A percentile compares a stretch with the other conserved stretches of the same genome.
Conservation (phyloP, 2,113 vertebrate genomes). For the Catagonus wagneri region DNA sequence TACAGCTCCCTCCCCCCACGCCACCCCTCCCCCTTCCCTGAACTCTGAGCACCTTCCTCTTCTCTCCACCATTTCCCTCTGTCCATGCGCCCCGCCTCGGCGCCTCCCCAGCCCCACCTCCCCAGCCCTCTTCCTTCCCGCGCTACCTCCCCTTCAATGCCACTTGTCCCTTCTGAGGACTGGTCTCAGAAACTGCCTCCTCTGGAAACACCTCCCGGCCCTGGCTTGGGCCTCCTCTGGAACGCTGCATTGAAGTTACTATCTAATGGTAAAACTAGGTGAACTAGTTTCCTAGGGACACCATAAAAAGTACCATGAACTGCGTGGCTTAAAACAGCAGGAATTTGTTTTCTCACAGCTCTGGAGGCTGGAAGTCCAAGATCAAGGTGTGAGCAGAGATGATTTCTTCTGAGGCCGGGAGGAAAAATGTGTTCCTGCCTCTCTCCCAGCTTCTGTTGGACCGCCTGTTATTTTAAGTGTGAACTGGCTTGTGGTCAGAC, state of each 20-base stretch:
- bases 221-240: background rate
- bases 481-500: fast-evolving
- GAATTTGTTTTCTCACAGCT: no score
- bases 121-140: background rate
- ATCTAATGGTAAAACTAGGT: background rate
- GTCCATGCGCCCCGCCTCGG: fast-evolving
- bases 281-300: background rate
- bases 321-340: background rate
- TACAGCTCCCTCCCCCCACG: fast-evolving
- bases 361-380: background rate
- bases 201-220: background rate
- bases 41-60: background rate
- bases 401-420: background rate
- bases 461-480: fast-evolving
- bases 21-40: no score
- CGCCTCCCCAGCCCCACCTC: background rate
- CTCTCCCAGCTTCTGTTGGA: fast-evolving
- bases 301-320: background rate
- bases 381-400: fast-evolving
- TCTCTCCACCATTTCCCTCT: background rate
- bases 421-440: fast-evolving
- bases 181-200: background rate
- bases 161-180: no score
- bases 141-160: no score
- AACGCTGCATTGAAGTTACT: background rate